phyloP scores from a whole-genome alignment of 2,113 vertebrate species.

The Amazona guildingii region DNA sequence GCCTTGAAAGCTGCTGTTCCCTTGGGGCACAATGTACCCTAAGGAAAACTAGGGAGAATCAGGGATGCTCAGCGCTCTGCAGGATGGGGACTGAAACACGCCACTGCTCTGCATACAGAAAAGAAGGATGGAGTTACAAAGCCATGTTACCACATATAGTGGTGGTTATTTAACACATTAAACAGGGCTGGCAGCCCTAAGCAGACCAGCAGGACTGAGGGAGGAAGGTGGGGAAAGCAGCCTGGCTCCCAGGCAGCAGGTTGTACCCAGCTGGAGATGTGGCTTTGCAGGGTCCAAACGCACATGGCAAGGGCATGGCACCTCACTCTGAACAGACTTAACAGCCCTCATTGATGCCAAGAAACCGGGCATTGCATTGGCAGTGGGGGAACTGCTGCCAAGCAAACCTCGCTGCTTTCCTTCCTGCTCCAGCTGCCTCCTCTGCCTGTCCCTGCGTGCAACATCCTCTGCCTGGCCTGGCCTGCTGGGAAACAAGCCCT shows the following conservation, averaged over 20 bases:
- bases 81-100: not conserved
- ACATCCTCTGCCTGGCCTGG: not conserved
- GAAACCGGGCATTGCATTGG: not conserved
- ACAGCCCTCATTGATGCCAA: not conserved
- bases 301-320: not conserved
- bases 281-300: not conserved
- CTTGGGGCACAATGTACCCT: not conserved
- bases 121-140: not conserved
- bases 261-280: not conserved
- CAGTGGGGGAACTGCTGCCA: not conserved
- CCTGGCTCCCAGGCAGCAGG: not conserved
- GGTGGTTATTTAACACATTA: not conserved
- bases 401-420: not conserved
- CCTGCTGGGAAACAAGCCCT: rapidly evolving
- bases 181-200: not conserved
- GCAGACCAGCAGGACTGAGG: not conserved
- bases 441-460: not conserved
- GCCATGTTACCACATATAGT: too few species aligned
- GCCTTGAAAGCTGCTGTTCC: not conserved
- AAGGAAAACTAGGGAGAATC: not conserved
- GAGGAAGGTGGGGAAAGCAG: not conserved
- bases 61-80: not conserved
- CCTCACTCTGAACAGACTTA: not conserved
- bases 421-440: not conserved
- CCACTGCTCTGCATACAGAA: not conserved